phyloP scores from a whole-genome alignment of 2,888 invertebrate genomes.

The Diarsia rubi region DNA sequence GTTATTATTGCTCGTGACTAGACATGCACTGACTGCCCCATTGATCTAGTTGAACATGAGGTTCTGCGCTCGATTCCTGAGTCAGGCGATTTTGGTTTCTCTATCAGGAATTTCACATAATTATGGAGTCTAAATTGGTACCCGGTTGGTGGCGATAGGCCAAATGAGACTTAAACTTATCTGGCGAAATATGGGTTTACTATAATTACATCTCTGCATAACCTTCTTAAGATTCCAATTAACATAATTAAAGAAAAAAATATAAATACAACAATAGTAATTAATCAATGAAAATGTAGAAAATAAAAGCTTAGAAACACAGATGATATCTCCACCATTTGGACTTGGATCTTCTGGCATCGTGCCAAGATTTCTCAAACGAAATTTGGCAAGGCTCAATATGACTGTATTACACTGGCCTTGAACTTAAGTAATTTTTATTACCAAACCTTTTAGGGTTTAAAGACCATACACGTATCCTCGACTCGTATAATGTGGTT shows the following conservation, averaged over 20 bases:
- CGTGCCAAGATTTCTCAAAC: conserved; percentile 31
- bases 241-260: neutral
- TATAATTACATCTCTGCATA: neutral
- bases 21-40: neutral
- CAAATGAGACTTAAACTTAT: too few species aligned
- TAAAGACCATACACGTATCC: conserved; percentile 33
- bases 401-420: conserved; percentile 18
- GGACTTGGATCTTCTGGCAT: conserved; percentile 45
- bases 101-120: neutral
- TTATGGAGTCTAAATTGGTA: neutral
- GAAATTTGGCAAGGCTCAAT: conserved; percentile 42
- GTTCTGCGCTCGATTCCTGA: neutral
- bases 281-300: neutral
- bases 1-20: too few species aligned
- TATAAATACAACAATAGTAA: neutral
- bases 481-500: conserved; percentile 22
- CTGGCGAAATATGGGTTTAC: neutral
- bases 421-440: conserved; percentile 48
- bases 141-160: neutral
- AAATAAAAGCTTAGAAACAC: conserved; percentile 2
- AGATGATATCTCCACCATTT: conserved; percentile 30
- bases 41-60: neutral
- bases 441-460: conserved; percentile 39
- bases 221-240: neutral
- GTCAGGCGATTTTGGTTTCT: neutral